Evolutionary conservation across 64 coral and sea anemone genomes (phyloP), one percentile per base, ranked within the genome.

Genomic region (Pocillopora damicornis): DNA sequence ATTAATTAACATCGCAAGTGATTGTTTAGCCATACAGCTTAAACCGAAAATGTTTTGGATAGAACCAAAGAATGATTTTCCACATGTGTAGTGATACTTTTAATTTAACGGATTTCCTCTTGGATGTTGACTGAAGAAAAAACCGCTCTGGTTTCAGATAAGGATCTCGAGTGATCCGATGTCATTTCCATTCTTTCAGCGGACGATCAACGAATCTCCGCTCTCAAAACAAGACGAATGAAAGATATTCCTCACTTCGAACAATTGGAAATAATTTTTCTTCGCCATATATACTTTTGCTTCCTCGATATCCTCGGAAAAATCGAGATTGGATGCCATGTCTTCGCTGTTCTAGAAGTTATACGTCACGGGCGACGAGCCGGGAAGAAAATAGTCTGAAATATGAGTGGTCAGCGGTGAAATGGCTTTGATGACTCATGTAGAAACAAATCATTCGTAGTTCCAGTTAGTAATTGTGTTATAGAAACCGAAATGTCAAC

Each of bases 241-340:
- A 37, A 73, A 62, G 79, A 65, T 34, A 66, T 63, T 17, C 69
- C 83, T 77, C 26, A 97, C 94, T 79, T 97, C 94, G 83, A 97
- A 97, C 58, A 97, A 58, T 59, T 97, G 94, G 61, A 88, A 93
- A 15, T 93, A 35, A 76, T 97, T 88, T 76, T 97, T 97, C 9
- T 92, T 89, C 2, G 94, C 88, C 94, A 97, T 97, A 17, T 97
- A 97, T 10, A 64, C 74, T 79, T 97, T 96, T 5, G 94, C 94
- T 68, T 97, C 94, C 77, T 97, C 94, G 63, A 97, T 85, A 64
- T 90, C 94, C 37, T 94, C 84, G 6, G 73, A 37, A 58, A 38
- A 89, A 79, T 89, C 87, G 17, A 85, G 81, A 85, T 85, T 85
- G 37, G 81, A 85, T 85, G 81, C 81, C 81, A 85, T 85, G 23